Evolutionary conservation across 2,797 vertebrate species (phyloP).

Genomic region (Simalia tracyae): DNA sequence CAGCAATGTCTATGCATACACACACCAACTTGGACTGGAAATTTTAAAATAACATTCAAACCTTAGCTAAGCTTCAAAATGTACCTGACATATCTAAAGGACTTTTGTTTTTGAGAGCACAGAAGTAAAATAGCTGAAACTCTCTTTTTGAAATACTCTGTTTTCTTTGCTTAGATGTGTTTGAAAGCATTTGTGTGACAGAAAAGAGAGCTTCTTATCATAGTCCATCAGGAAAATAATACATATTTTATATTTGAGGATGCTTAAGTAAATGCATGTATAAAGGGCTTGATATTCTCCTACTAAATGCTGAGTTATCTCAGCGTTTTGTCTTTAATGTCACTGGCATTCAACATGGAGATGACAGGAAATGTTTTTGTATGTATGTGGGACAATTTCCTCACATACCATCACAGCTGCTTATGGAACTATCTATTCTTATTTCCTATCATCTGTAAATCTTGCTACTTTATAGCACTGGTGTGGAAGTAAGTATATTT

Average conservation of each 20-base stretch:
- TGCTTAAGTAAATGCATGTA: slow-evolving; percentile 47
- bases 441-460: not conserved
- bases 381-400: not conserved
- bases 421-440: not conserved
- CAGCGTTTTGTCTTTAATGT: not conserved
- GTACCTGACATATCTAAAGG: not conserved
- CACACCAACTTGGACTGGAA: not conserved
- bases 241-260: slow-evolving; percentile 43
- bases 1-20: not conserved
- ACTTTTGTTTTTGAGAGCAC: not conserved
- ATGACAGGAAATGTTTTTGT: not conserved
- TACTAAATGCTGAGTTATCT: slow-evolving; percentile 39
- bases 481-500: not conserved
- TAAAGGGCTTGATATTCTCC: slow-evolving; percentile 21
- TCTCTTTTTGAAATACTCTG: slow-evolving; percentile 16
- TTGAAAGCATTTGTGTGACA: slow-evolving; percentile 41
- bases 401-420: not conserved
- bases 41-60: not conserved
- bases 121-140: not conserved
- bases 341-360: not conserved
- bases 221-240: slow-evolving; percentile 57
- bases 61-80: rapidly evolving
- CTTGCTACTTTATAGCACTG: not conserved
- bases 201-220: slow-evolving; percentile 41
- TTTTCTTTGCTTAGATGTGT: not conserved